Percentiles rank a stretch among this genome's conserved stretches.
Evolutionary conservation across 2,888 invertebrate genomes (phyloP).

Genomic region (Ennomos erosarius): DNA sequence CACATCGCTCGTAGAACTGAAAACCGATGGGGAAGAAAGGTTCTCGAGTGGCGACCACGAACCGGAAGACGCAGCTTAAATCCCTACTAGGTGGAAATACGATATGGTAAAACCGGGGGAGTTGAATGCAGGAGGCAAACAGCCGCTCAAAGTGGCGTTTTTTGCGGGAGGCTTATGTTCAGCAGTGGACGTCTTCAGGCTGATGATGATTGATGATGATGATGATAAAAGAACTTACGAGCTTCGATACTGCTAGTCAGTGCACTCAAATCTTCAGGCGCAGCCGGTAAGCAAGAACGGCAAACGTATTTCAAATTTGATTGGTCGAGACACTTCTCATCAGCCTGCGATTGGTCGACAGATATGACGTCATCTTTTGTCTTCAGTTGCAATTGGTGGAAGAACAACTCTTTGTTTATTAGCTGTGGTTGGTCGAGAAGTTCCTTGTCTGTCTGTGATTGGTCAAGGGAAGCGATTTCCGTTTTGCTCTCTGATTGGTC

Average conservation of each 20-base stretch:
- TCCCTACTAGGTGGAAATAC: too few relatives aligned
- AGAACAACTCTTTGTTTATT: background rate
- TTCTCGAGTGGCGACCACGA: too few relatives aligned
- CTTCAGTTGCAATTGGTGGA: constrained; percentile 5
- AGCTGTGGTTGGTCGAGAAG: constrained; percentile 3
- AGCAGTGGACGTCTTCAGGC: too few relatives aligned
- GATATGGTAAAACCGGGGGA: too few relatives aligned
- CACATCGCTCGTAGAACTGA: too few relatives aligned
- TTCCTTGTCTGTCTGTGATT: background rate
- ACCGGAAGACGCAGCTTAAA: too few relatives aligned
- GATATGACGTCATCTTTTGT: background rate
- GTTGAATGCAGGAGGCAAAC: too few relatives aligned
- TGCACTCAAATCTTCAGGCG: constrained; percentile 48
- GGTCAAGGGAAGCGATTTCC: constrained; percentile 8
- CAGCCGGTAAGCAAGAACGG: constrained; percentile 56
- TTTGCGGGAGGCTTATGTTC: too few relatives aligned
- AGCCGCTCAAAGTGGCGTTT: too few relatives aligned
- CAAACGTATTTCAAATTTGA: constrained; percentile 48
- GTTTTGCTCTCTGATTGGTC: background rate
- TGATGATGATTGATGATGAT: too few relatives aligned
- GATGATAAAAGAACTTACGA: constrained; percentile 38
- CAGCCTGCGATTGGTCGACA: constrained; percentile 5
- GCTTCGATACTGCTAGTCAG: constrained; percentile 52
- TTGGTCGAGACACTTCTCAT: constrained; percentile 15
- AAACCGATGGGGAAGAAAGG: too few relatives aligned